A percentile compares a stretch with the other conserved stretches of the same genome.
phyloP scores from a whole-genome alignment of 2,113 vertebrate species.

The Sceloporus tristichus region DNA sequence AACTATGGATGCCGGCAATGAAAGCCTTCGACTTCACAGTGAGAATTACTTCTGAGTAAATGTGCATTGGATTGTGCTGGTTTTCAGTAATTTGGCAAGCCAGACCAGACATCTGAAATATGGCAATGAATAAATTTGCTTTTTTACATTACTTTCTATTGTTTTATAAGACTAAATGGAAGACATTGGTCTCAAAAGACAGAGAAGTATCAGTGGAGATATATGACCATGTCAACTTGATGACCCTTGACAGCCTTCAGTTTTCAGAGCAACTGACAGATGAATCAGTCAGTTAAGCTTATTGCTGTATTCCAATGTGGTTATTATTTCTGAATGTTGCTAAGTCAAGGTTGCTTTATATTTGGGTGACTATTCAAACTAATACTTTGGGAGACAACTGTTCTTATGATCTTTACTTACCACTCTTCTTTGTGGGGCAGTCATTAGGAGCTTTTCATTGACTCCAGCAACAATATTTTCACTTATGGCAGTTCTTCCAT shows the following conservation, averaged over 20 bases:
- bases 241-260: constrained; percentile 89
- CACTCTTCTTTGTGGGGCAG: too few species aligned
- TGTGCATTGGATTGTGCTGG: too few species aligned
- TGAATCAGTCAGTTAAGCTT: constrained; percentile 69
- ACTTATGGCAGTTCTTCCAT: background rate
- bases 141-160: background rate
- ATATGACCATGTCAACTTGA: constrained; percentile 81
- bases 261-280: constrained; percentile 78
- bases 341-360: background rate
- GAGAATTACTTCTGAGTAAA: background rate
- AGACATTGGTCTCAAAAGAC: constrained; percentile 59
- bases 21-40: background rate
- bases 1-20: too few species aligned
- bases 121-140: background rate
- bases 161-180: constrained; percentile 83
- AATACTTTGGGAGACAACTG: background rate
- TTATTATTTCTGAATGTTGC: background rate
- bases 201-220: constrained; percentile 76
- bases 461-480: too few species aligned
- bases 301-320: background rate
- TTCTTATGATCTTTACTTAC: too few species aligned
- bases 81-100: background rate
- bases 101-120: background rate
- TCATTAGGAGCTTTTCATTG: too few species aligned
- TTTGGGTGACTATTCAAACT: background rate